These are phyloP conservation scores for Zelleria hepariella DNA, from an alignment of 2,888 invertebrate genomes.

Conservation along the genomic window DNA sequence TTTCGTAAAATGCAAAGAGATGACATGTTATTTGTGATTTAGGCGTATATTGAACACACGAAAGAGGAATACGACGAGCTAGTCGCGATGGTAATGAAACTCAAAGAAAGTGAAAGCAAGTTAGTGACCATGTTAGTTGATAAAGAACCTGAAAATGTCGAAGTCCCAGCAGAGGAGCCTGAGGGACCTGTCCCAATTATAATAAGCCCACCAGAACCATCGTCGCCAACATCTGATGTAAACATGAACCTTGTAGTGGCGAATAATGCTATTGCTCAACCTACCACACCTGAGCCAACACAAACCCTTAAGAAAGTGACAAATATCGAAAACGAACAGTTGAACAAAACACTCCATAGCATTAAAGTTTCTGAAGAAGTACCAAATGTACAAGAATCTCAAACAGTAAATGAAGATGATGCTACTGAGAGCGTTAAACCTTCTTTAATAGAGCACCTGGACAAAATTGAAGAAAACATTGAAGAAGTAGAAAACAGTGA, in stretches of 20 bases:
- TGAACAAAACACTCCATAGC: conserved; percentile 49
- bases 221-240: conserved; percentile 3
- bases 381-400: conserved; percentile 19
- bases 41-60: conserved; percentile 66
- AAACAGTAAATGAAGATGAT: conserved; percentile 11
- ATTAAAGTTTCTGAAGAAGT: conserved; percentile 30
- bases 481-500: conserved; percentile 14
- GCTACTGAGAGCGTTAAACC: not conserved
- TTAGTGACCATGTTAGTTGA: conserved; percentile 69
- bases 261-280: conserved; percentile 21
- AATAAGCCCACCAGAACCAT: not conserved
- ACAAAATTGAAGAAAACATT: conserved; percentile 14
- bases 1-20: not conserved
- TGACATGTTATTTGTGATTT: conserved; percentile 14
- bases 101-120: conserved; percentile 79
- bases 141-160: conserved; percentile 44
- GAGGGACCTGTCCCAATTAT: conserved; percentile 11
- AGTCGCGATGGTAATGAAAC: conserved; percentile 76
- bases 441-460: conserved; percentile 11
- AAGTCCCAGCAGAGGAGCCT: conserved; percentile 40
- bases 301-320: conserved; percentile 54
- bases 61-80: conserved; percentile 74
- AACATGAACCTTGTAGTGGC: conserved; percentile 12
- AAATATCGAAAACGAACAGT: conserved; percentile 61
- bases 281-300: conserved; percentile 26